Percentiles rank a stretch among this genome's conserved stretches.
phyloP scores from a whole-genome alignment of 2,888 invertebrate species.

The Lasioglossum oenotherae region DNA sequence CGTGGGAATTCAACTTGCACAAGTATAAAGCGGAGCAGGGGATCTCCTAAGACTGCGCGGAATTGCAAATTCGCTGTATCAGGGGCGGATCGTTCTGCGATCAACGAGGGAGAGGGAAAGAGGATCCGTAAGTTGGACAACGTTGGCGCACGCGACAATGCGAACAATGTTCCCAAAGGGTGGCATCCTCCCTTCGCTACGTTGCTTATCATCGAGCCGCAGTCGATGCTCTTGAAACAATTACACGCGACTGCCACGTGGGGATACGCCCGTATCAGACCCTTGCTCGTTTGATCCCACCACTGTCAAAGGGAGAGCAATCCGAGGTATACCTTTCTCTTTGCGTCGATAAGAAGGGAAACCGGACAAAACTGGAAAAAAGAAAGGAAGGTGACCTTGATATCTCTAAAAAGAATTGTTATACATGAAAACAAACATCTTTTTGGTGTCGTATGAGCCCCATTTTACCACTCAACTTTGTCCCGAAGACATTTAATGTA shows the following conservation, averaged over 20 bases:
- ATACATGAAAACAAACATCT: too few species aligned
- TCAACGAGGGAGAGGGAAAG: neutral
- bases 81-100: neutral
- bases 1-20: conserved; percentile 27
- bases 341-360: neutral
- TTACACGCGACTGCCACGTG: conserved; percentile 28
- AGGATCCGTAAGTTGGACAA: conserved; percentile 12
- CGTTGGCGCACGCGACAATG: neutral
- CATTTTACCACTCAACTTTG: too few species aligned
- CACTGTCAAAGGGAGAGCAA: neutral
- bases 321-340: neutral
- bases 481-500: too few species aligned
- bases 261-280: neutral
- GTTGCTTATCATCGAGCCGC: conserved; percentile 29
- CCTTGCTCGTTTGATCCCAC: neutral
- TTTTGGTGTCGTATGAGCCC: too few species aligned
- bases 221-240: conserved; percentile 28
- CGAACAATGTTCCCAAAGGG: conserved; percentile 15
- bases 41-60: conserved; percentile 1
- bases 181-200: neutral
- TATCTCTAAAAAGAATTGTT: too few species aligned
- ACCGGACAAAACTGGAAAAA: neutral
- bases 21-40: neutral
- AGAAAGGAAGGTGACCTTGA: too few species aligned
- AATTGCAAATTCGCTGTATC: conserved; percentile 30